A percentile compares a stretch with the other conserved stretches of the same genome.
Conservation (phyloP, 2,888 invertebrate species). For the Zootermopsis nevadensis region DNA sequence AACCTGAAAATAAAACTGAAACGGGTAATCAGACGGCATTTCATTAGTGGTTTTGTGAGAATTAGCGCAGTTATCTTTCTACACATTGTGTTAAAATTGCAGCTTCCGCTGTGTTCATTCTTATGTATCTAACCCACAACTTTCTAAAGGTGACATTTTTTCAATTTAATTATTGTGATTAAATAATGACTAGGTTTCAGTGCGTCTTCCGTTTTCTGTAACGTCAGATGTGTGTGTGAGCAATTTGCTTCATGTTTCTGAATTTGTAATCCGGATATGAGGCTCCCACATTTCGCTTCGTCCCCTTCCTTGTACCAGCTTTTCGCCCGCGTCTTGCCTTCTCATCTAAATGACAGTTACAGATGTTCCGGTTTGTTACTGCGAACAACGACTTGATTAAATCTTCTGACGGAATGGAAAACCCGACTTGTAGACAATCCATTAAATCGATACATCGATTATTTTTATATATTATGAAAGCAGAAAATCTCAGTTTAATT, state of each 20-base stretch:
- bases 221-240: constrained; percentile 15
- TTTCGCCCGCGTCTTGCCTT: constrained; percentile 24
- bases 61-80: too few species aligned
- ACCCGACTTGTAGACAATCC: constrained; percentile 20
- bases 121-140: too few species aligned
- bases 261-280: constrained; percentile 26
- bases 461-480: background rate
- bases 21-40: too few species aligned
- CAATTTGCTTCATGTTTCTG: constrained; percentile 19
- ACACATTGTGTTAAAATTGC: too few species aligned
- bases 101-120: too few species aligned
- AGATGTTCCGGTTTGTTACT: constrained; percentile 44
- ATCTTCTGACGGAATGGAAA: constrained; percentile 40
- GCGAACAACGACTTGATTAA: constrained; percentile 42
- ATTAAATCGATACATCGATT: constrained; percentile 46
- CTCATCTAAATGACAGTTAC: constrained; percentile 44
- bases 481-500: constrained; percentile 23
- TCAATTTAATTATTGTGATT: too few species aligned
- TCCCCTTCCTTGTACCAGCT: constrained; percentile 1
- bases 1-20: too few species aligned
- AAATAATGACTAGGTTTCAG: too few species aligned
- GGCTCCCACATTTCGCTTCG: background rate
- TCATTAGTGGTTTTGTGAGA: too few species aligned
- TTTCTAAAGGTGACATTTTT: too few species aligned
- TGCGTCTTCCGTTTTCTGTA: background rate